Conservation (phyloP, 2,113 vertebrate species). For the Peromyscus polionotus region DNA sequence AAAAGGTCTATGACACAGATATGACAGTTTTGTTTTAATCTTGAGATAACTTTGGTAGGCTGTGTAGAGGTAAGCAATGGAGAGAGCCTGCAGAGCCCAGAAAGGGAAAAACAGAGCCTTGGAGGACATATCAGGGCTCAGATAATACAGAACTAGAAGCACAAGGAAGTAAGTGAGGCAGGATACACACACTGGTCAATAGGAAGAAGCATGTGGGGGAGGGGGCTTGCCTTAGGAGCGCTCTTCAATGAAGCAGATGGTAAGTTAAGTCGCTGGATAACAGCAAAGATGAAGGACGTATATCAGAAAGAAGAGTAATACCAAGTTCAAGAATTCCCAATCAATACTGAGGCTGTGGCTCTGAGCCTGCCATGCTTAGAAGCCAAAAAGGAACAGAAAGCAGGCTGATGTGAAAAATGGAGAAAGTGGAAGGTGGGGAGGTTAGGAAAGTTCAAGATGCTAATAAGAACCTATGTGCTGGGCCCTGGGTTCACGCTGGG, state of each 20-base stretch:
- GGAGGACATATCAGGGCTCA: not conserved
- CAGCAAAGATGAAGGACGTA: not conserved
- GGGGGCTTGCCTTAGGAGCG: not conserved
- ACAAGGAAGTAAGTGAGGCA: not conserved
- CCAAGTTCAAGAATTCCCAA: not conserved
- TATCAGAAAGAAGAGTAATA: not conserved
- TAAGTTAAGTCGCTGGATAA: not conserved
- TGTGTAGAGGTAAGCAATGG: not conserved
- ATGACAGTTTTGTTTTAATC: conserved; percentile 39
- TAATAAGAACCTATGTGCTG: not conserved
- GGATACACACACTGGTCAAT: not conserved
- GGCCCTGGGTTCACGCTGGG: not conserved
- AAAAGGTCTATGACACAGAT: not conserved
- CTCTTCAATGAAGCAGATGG: not conserved
- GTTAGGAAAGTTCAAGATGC: conserved; percentile 14
- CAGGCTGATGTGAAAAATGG: not conserved
- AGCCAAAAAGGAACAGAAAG: conserved; percentile 6
- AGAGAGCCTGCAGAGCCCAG: not conserved
- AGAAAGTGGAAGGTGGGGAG: not conserved
- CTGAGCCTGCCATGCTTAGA: not conserved
- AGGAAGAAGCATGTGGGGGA: not conserved
- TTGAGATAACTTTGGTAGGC: not conserved
- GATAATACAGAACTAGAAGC: not conserved
- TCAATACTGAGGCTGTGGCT: conserved; percentile 51
- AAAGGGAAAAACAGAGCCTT: not conserved